Conservation (phyloP, 2,888 invertebrate species). For the Caenorhabditis uteleia region DNA sequence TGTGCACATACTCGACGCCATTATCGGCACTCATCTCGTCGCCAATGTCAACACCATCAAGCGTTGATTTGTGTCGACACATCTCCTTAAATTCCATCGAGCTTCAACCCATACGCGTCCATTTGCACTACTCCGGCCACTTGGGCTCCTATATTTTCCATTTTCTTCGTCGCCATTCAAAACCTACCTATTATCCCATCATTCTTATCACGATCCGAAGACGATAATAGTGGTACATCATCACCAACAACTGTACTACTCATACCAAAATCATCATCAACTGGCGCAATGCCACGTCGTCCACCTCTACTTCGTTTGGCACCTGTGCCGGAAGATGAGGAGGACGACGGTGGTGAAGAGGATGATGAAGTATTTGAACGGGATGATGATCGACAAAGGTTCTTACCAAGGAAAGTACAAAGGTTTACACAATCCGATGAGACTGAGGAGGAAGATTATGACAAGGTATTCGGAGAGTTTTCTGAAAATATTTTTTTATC, state of each 20-base stretch:
- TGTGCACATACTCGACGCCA: too few species aligned
- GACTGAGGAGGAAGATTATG: too few species aligned
- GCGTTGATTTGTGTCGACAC: slow-evolving; percentile 36
- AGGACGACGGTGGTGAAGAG: slow-evolving; percentile 7
- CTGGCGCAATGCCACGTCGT: slow-evolving; percentile 29
- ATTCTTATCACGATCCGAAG: slow-evolving; percentile 8
- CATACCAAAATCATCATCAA: slow-evolving; percentile 19
- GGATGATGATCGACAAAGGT: slow-evolving; percentile 2
- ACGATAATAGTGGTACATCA: slow-evolving; percentile 5
- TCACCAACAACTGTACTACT: slow-evolving; percentile 3
- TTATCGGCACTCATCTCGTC: slow-evolving; percentile 25
- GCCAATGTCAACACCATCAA: slow-evolving; percentile 37
- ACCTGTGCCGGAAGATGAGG: slow-evolving; percentile 46
- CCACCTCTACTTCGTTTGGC: slow-evolving; percentile 48
- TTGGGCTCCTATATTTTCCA: neutral
- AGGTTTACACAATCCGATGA: too few species aligned
- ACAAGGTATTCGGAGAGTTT: too few species aligned
- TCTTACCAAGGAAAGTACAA: slow-evolving; percentile 4
- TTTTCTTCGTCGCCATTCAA: slow-evolving; percentile 19
- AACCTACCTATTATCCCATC: slow-evolving; percentile 34
- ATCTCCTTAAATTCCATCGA: neutral
- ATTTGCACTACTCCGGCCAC: neutral
- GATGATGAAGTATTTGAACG: slow-evolving; percentile 12
- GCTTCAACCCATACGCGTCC: neutral
- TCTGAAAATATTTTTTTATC: too few species aligned